Base-by-base conservation (phyloP, 2,888 invertebrate genomes). In the Teleogryllus oceanicus region DNA sequence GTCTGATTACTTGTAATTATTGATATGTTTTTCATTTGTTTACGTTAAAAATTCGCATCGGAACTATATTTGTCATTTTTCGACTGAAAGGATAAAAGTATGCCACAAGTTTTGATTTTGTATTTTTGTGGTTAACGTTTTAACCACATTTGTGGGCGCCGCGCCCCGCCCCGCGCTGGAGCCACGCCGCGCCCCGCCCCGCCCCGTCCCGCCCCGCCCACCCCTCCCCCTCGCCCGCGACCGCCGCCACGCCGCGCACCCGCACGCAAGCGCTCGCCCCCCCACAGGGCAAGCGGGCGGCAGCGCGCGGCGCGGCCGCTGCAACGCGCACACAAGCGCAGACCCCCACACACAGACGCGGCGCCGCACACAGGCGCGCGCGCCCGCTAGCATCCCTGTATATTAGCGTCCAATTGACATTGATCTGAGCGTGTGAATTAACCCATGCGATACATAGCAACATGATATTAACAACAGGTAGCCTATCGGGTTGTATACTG, bases 331-430 rank as follows among this genome's bases (percentile, higher is more conserved):
- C n/a, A 49, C 37, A 49, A 12, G 16, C n/a, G 49, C 20, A 49
- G n/a, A 77, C 49, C 49, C n/a, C 18, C 18, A 49, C 50, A 49
- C 21, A 49, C 21, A 49, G 49, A 13, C 20, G 76, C 21, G 21
- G 21, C 76, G 76, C 76, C 76, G 16, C 78, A 78, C 78, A 62
- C 74, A 37, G 51, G 49, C 49, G 78, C 78, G 20, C 24, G 20
- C 78, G 24, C 78, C n/a, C 78, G 50, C 76, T 75, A n/a, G 49
- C 75, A 75, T 75, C 76, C 81, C 78, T 80, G 82, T 80, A 80
- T 81, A 82, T 82, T 82, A 82, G 81, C 81, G 78, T 79, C 82
- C 81, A 82, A 82, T 82, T 82, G 82, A 82, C 82, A 82, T 82
- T 82, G 82, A 82, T 82, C 82, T 82, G 80, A 78, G 75, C 79